These are phyloP conservation scores for Drosophila saltans DNA, from an alignment of 1,140 invertebrate genomes.

Conservation along the genomic window DNA sequence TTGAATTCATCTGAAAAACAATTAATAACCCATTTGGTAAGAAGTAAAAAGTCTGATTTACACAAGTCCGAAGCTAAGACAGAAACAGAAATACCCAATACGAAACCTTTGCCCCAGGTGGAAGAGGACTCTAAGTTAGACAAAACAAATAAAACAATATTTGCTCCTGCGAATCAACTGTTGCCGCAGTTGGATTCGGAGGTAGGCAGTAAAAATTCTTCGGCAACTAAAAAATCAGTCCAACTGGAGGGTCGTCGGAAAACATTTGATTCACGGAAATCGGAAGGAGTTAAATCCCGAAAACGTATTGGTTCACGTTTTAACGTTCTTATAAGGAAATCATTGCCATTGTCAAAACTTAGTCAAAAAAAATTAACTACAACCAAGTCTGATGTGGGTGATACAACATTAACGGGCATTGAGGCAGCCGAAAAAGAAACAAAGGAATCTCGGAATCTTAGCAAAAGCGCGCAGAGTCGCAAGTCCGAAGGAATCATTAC, in stretches of 20 bases:
- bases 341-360: background rate
- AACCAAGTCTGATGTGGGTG: no score
- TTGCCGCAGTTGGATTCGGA: background rate
- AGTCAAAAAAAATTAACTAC: background rate
- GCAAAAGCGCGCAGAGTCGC: background rate
- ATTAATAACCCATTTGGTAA: background rate
- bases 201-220: background rate
- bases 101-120: background rate
- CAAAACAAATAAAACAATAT: background rate
- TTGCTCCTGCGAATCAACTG: background rate
- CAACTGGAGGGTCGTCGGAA: background rate
- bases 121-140: background rate
- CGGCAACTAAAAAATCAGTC: background rate
- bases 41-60: background rate
- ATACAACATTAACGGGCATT: background rate
- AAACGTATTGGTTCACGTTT: background rate
- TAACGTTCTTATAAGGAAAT: background rate
- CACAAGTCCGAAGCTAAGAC: conserved; percentile 3
- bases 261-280: background rate
- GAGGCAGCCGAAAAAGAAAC: background rate
- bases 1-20: background rate
- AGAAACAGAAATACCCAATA: background rate
- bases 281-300: background rate
- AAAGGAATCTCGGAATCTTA: background rate
- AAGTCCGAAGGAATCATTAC: background rate